These are phyloP conservation scores for Lagothrix lagotricha DNA, from an alignment of 2,797 vertebrate species.

Conservation along the genomic window DNA sequence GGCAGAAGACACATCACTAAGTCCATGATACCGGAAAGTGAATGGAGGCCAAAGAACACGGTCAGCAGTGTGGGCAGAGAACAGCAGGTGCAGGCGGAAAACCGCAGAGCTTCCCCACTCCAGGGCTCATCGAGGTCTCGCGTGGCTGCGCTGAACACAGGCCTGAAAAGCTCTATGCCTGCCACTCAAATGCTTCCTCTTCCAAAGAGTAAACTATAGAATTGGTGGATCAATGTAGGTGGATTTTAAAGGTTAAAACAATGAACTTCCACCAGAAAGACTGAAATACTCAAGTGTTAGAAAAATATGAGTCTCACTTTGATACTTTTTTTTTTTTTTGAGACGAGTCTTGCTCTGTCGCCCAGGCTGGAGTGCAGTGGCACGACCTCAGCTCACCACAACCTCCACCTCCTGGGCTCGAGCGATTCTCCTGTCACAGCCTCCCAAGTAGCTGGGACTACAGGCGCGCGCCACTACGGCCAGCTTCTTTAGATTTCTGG, in stretches of 20 bases:
- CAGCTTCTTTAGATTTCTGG: no score
- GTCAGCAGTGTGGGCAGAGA: fast-evolving
- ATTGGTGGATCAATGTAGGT: fast-evolving
- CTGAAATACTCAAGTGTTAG: not conserved
- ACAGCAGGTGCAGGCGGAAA: not conserved
- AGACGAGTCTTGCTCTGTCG: no score
- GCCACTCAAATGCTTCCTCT: not conserved
- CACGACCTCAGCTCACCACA: no score
- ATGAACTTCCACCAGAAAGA: not conserved
- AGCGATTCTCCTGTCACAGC: no score
- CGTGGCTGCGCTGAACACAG: not conserved
- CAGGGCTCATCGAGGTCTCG: not conserved
- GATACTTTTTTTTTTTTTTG: no score
- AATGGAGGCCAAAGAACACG: not conserved
- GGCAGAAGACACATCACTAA: not conserved
- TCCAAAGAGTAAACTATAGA: not conserved
- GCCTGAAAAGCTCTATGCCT: not conserved
- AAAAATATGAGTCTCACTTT: not conserved
- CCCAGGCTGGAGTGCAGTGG: no score
- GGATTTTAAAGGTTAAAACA: not conserved
- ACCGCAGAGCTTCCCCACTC: fast-evolving
- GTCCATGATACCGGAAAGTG: not conserved
- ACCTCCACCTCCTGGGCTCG: no score
- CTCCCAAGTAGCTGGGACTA: no score
- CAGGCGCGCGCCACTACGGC: no score